Base-by-base conservation (phyloP, 2,797 vertebrate genomes). In the Phoxinus dragarum region DNA sequence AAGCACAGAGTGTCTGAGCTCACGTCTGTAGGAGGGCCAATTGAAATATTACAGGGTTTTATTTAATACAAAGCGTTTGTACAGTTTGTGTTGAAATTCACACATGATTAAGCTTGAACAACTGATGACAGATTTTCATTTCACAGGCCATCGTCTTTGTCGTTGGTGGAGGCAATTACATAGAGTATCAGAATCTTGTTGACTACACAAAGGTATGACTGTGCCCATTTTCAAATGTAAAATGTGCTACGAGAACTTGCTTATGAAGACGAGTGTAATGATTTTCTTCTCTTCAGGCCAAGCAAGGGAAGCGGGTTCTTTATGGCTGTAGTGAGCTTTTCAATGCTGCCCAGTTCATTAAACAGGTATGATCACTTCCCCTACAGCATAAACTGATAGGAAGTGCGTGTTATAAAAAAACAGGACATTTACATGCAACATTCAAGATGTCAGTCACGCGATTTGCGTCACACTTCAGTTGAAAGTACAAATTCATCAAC, bases 301-400 rank as follows among this genome's bases (percentile, higher is more conserved):
- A 97, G 90, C 97, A 96, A 92, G 97, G 97, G 49, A 99, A 97
- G 92, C 97, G 97, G 74, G 92, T 99, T n/a, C 92, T 99, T 73
- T 99, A 99, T 82, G 98, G 98, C 89, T 99, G 98, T 95, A 99
- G 98, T 91, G 98, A 99, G 89, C 96, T 99, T 87, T 99, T 99
- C 91, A 99, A 96, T 86, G 97, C 98, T 27, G 54, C 96, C 49
- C 97, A 99, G 91, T 99, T 99, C 94, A 95, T 97, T 89, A 99
- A 98, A 93, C 98, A 99, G 97, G 98, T 99, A 93, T 82, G 88
- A 34, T 86, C 64, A 47, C 21, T 71, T 77, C 17, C 14, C 3
- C 6, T 47, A 44, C 27, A n/a, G 34, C 64, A 42, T 36, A 44
- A 10, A 84, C 4, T 17, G 23, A 27, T 11, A 31, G 17, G 19